phyloP scores from a whole-genome alignment of 2,888 invertebrate species.

The Hydriomena furcata region DNA sequence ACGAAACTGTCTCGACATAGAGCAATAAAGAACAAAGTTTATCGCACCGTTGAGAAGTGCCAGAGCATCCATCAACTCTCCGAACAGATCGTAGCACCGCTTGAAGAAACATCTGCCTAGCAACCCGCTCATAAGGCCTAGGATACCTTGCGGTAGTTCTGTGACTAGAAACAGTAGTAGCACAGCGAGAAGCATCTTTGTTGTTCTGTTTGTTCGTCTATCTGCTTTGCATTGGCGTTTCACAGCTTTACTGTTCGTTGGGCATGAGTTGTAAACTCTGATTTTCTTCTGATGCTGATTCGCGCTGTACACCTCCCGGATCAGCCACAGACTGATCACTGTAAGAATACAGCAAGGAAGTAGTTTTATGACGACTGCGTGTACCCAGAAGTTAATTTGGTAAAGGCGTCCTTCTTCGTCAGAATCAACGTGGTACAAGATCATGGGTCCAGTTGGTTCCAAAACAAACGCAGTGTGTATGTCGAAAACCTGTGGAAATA shows the following conservation, averaged over 20 bases:
- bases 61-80: constrained; percentile 94
- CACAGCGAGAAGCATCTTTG: constrained; percentile 94
- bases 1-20: constrained; percentile 97
- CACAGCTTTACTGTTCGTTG: constrained; percentile 62
- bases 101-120: constrained; percentile 88
- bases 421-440: constrained; percentile 79
- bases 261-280: constrained; percentile 72
- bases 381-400: constrained; percentile 91
- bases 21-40: constrained; percentile 96
- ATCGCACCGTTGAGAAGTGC: constrained; percentile 96
- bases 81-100: constrained; percentile 91
- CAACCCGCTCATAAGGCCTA: constrained; percentile 73
- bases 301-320: constrained; percentile 88
- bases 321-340: constrained; percentile 87
- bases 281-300: constrained; percentile 87
- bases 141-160: constrained; percentile 92
- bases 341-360: constrained; percentile 91
- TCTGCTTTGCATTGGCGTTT: constrained; percentile 73
- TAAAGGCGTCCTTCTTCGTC: constrained; percentile 85
- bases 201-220: constrained; percentile 89
- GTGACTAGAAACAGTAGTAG: constrained; percentile 93
- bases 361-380: constrained; percentile 91
- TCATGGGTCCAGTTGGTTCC: constrained; percentile 76
- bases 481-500: constrained; percentile 64
- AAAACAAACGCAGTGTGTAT: constrained; percentile 77